Evolutionary conservation across 2,113 vertebrate species (phyloP).

Genomic region (Columba janthina): DNA sequence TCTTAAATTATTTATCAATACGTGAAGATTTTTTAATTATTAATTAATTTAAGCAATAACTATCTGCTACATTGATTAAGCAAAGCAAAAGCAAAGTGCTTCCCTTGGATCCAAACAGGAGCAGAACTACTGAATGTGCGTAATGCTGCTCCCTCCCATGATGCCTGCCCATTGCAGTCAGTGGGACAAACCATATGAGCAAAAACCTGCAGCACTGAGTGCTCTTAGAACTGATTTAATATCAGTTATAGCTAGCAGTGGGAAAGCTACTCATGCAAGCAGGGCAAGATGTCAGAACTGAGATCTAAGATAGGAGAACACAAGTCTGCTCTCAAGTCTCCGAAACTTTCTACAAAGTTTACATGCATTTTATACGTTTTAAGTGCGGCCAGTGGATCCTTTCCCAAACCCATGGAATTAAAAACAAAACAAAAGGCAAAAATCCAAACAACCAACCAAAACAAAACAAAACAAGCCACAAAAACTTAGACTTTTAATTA

Average conservation of each 20-base stretch:
- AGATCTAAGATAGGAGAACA: background rate
- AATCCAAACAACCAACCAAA: background rate
- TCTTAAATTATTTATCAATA: slow-evolving; percentile 34
- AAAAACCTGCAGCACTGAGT: background rate
- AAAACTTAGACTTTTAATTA: background rate
- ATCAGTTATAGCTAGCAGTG: background rate
- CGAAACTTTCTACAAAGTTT: background rate
- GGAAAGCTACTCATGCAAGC: background rate
- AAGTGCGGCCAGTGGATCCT: background rate
- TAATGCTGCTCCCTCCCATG: background rate
- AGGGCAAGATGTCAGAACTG: background rate
- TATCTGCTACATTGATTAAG: background rate
- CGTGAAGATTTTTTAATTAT: background rate
- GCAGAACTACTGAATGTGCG: background rate
- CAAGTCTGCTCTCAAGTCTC: background rate
- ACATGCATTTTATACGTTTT: no score
- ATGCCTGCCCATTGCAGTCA: background rate
- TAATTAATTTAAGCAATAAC: slow-evolving; percentile 4
- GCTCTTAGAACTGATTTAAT: background rate
- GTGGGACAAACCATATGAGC: accelerated
- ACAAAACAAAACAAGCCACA: no score
- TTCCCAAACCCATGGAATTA: background rate
- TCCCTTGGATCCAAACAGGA: background rate
- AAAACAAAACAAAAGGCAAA: background rate
- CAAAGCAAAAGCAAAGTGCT: background rate